phyloP scores from a whole-genome alignment of 2,888 invertebrate genomes.

The Dryococelus australis region DNA sequence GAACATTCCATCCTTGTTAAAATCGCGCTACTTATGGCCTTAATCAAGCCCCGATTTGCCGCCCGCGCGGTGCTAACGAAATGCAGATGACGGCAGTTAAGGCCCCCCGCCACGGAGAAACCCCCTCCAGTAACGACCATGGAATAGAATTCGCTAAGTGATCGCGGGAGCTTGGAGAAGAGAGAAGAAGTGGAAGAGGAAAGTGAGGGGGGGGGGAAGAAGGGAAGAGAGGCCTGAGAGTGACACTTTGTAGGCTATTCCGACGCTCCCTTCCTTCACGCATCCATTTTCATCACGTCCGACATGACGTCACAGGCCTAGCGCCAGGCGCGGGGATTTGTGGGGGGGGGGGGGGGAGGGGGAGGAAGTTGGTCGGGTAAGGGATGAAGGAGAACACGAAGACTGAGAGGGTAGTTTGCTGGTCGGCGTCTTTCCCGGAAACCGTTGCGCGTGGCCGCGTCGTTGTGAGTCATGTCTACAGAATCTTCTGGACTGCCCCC shows the following conservation, averaged over 20 bases:
- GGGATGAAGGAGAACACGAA: no score
- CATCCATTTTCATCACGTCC: constrained; percentile 16
- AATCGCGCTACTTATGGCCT: background rate
- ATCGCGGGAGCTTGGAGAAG: background rate
- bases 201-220: no score
- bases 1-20: background rate
- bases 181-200: no score
- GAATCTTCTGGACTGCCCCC: background rate
- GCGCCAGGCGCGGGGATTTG: background rate
- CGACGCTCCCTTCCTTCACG: background rate
- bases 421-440: background rate
- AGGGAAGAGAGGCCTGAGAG: background rate
- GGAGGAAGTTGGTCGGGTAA: background rate
- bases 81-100: background rate
- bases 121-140: background rate
- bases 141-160: constrained; percentile 16
- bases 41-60: background rate
- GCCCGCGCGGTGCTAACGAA: background rate
- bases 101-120: background rate
- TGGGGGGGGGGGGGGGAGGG: background rate
- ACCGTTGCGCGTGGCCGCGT: background rate
- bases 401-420: no score
- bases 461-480: background rate
- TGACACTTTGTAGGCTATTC: constrained; percentile 8
- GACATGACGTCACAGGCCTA: background rate